Conservation (phyloP, 2,797 vertebrate genomes). For the Margarornis squamiger region DNA sequence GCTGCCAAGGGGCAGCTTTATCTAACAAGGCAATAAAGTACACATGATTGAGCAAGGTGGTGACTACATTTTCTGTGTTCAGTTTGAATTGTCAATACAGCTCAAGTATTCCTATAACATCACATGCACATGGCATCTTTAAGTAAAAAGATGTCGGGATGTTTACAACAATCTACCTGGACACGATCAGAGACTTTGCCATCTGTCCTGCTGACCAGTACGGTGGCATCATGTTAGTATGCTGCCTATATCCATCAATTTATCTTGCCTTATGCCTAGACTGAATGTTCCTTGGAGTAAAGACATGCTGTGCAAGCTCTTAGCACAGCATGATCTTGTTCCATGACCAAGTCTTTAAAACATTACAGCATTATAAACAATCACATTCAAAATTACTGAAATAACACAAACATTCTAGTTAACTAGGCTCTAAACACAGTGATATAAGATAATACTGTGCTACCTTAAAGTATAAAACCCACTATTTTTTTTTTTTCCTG, state of each 20-base stretch:
- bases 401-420: not conserved
- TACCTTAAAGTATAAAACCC: not conserved
- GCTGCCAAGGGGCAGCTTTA: slow-evolving; percentile 62
- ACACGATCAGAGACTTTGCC: not conserved
- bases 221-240: not conserved
- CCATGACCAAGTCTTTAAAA: not conserved
- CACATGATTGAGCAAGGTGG: slow-evolving; percentile 40
- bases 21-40: slow-evolving; percentile 53
- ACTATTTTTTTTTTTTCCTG: accelerated
- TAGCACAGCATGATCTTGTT: not conserved
- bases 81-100: not conserved
- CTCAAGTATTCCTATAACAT: not conserved
- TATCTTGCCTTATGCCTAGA: not conserved
- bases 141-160: not conserved
- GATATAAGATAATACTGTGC: not conserved
- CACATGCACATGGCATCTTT: not conserved
- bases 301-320: not conserved
- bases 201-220: not conserved
- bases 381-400: not conserved
- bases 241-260: not conserved
- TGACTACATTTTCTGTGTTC: slow-evolving; percentile 2
- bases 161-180: not conserved
- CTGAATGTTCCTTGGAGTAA: not conserved
- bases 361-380: not conserved
- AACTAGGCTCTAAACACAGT: not conserved